These are phyloP conservation scores for Cerastis rubricosa DNA, from an alignment of 2,888 invertebrate genomes.

Conservation along the genomic window DNA sequence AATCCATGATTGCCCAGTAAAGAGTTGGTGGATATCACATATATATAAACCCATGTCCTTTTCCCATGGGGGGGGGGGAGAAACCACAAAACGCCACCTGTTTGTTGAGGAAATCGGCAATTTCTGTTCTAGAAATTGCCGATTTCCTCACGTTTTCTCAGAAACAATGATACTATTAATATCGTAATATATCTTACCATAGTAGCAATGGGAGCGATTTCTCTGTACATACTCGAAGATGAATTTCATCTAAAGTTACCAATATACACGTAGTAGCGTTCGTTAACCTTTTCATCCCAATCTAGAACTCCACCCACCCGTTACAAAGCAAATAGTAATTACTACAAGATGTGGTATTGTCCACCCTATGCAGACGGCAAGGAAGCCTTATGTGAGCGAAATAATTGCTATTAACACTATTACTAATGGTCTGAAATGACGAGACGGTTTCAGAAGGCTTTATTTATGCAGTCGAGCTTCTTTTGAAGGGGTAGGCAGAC, in stretches of 20 bases:
- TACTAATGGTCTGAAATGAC: constrained; percentile 52
- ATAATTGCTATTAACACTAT: constrained; percentile 56
- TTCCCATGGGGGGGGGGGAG: not conserved
- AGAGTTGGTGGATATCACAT: not conserved
- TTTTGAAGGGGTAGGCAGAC: not conserved
- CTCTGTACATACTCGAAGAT: not conserved
- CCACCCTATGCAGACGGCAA: constrained; percentile 38
- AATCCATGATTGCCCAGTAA: not conserved
- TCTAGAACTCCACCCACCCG: not conserved
- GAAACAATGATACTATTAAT: not conserved
- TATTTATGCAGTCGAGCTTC: constrained; percentile 27
- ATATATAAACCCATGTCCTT: not conserved
- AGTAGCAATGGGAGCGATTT: constrained; percentile 1
- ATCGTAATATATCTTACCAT: not conserved
- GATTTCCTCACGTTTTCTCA: not conserved
- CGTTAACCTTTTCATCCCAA: not conserved
- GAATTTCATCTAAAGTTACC: not conserved
- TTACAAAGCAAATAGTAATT: constrained; percentile 20
- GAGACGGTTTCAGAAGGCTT: constrained; percentile 21
- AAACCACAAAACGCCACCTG: not conserved
- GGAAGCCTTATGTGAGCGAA: constrained; percentile 57
- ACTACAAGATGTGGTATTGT: constrained; percentile 24
- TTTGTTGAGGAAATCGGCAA: too few species aligned
- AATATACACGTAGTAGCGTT: not conserved
- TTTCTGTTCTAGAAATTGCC: not conserved